Evolutionary conservation across 1,140 invertebrate species (phyloP).

Genomic region (Myzus persicae): DNA sequence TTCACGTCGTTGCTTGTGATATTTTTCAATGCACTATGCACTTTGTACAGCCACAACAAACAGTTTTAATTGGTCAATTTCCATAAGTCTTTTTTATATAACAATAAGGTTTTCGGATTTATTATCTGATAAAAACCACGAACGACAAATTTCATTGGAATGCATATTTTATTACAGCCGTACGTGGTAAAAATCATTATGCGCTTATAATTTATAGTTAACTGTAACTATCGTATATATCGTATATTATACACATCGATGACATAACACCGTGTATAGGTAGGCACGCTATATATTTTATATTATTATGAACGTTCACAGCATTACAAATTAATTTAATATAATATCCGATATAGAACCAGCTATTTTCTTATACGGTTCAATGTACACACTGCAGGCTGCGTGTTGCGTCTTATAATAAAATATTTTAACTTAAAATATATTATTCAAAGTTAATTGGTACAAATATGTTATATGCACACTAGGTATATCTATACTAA

Average conservation of each 20-base stretch:
- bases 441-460: neutral
- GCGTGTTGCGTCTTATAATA: neutral
- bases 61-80: slow-evolving; percentile 18
- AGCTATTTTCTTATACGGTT: neutral
- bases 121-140: neutral
- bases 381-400: neutral
- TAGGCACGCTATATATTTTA: neutral
- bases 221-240: slow-evolving; percentile 14
- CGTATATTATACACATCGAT: neutral
- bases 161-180: neutral
- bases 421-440: neutral
- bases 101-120: neutral
- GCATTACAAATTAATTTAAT: slow-evolving; percentile 25
- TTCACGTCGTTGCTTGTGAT: slow-evolving; percentile 5
- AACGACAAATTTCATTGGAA: slow-evolving; percentile 7
- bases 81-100: neutral
- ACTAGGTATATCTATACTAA: too few species aligned
- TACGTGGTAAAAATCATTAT: slow-evolving; percentile 11
- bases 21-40: neutral
- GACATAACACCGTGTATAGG: neutral
- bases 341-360: neutral
- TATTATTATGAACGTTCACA: neutral
- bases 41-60: neutral
- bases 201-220: neutral
- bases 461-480: neutral